Percentiles rank a stretch among this genome's conserved stretches.
phyloP scores from a whole-genome alignment of 2,888 invertebrate species.

The Diarsia dahlii region DNA sequence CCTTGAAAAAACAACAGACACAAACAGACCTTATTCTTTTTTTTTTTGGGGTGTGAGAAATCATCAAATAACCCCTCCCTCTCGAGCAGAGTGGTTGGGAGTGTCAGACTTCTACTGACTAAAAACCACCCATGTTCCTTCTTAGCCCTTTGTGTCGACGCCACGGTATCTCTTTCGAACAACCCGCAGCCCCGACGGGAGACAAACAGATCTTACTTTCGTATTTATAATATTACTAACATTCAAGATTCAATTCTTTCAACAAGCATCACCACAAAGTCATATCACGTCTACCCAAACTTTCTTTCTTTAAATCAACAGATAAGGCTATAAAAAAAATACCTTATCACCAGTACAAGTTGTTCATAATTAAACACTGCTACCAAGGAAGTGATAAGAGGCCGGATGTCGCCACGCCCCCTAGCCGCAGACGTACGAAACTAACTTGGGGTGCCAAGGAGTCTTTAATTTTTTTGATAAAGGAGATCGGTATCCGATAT shows the following conservation, averaged over 20 bases:
- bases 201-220: no score
- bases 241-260: background rate
- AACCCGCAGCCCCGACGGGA: no score
- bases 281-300: constrained; percentile 55
- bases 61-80: no score
- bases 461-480: constrained; percentile 55
- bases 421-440: constrained; percentile 54
- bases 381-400: constrained; percentile 78
- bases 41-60: no score
- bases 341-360: constrained; percentile 70
- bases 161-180: no score
- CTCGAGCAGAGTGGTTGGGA: no score
- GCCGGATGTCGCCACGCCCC: constrained; percentile 76
- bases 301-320: constrained; percentile 67
- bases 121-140: no score
- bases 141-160: no score
- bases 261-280: constrained; percentile 42
- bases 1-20: background rate
- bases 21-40: no score
- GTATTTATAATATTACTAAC: background rate
- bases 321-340: constrained; percentile 65
- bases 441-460: constrained; percentile 56
- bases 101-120: no score
- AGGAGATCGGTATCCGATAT: constrained; percentile 53
- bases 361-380: constrained; percentile 76